These are phyloP conservation scores for Tetragnatha versicolor DNA, from an alignment of 1,140 invertebrate genomes.

Conservation along the genomic window DNA sequence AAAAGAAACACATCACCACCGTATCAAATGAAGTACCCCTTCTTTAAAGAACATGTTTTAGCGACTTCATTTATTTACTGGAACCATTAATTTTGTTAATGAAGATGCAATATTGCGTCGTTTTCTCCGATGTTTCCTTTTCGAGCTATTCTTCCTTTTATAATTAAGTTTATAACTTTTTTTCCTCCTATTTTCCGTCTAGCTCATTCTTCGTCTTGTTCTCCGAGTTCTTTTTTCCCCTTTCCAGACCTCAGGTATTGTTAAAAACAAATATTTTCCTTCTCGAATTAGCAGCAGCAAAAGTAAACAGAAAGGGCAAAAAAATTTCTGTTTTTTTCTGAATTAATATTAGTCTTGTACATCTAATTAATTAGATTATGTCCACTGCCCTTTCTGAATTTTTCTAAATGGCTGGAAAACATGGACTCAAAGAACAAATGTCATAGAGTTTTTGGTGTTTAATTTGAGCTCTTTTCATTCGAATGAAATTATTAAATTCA, in stretches of 20 bases:
- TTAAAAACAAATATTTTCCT: slow-evolving; percentile 4
- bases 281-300: not conserved
- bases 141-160: slow-evolving; percentile 15
- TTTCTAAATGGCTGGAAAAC: not conserved
- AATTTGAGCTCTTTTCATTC: no score
- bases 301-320: not conserved
- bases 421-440: no score
- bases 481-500: no score
- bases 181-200: not conserved
- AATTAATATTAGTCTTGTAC: not conserved
- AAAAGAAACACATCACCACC: not conserved
- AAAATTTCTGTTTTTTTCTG: not conserved
- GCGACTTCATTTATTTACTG: slow-evolving; percentile 32
- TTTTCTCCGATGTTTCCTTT: slow-evolving; percentile 20
- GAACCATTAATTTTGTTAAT: slow-evolving; percentile 51
- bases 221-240: not conserved
- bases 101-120: slow-evolving; percentile 45
- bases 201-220: not conserved
- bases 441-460: no score
- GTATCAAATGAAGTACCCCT: slow-evolving; percentile 30
- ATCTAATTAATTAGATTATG: slow-evolving; percentile 16
- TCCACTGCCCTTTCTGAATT: not conserved
- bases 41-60: slow-evolving; percentile 36
- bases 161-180: slow-evolving; percentile 25
- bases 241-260: not conserved